Evolutionary conservation across 2,113 vertebrate genomes (phyloP), one percentile per base, ranked within the genome.

Genomic region (Oophaga pumilio): DNA sequence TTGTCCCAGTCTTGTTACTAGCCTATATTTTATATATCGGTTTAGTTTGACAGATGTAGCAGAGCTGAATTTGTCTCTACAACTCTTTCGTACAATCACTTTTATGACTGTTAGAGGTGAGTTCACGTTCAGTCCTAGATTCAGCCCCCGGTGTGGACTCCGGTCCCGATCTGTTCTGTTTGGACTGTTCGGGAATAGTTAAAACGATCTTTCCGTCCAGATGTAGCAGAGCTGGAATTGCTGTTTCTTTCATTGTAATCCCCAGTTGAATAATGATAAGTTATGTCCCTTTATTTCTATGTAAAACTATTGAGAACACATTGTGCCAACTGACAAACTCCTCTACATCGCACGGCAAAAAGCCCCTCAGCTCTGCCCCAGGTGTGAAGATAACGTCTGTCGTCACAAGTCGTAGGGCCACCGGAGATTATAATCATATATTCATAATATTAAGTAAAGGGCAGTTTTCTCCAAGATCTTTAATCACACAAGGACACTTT

Each of bases 371-470:
- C n/a, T 20, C 1, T 1, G 52, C 50, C 15, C 8, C 26, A 71
- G 68, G 14, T 28, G 9, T 69, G 24, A 3, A 28, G 26, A 13
- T 33, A 15, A 26, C 6, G 22, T 14, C 59, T 62, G 79, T 18
- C 8, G 24, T 43, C 8, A 60, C 22, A 13, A 3, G 24, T n/a
- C 56, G 26, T 20, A 49, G 60, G 33, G 60, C 20, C 18, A 49
- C 8, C 49, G 1, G 28, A 15, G 62, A 49, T 62, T 17, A 20
- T 64, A 20, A 62, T 81, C n/a, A n/a, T n/a, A n/a, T n/a, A n/a
- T n/a, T n/a, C n/a, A n/a, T n/a, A n/a, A n/a, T 66, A 50, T 50
- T 82, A 62, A 64, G 62, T n/a, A 64, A 81, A 81, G 79, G 79
- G 57, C 79, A 81, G 49, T 43, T 28, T n/a, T n/a, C 64, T 81